Evolutionary conservation across 2,888 invertebrate species (phyloP).

Genomic region (Malacosoma neustria): DNA sequence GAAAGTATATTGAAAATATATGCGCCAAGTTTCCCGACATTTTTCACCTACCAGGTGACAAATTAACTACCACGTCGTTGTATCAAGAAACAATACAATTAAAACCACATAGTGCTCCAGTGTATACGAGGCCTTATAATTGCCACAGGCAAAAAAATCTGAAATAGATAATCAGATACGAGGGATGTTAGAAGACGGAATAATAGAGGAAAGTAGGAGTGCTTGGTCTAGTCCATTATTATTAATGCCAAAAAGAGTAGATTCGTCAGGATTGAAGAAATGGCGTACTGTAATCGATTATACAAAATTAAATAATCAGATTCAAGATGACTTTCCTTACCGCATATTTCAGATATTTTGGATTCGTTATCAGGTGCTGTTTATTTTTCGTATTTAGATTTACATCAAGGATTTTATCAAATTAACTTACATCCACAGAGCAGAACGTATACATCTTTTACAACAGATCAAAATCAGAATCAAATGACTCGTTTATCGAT

Average conservation of each 20-base stretch:
- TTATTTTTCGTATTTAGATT: too few species aligned
- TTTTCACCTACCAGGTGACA: slow-evolving; percentile 4
- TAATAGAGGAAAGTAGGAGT: too few species aligned
- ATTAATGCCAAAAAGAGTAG: slow-evolving; percentile 5
- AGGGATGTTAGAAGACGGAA: too few species aligned
- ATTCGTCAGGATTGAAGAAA: slow-evolving; percentile 2
- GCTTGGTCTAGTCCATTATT: slow-evolving; percentile 1
- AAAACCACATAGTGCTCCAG: too few species aligned
- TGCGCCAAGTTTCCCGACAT: slow-evolving; percentile 5
- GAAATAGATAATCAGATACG: too few species aligned
- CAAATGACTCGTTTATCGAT: slow-evolving; percentile 11
- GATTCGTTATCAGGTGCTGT: not conserved
- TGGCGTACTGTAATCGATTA: slow-evolving; percentile 9
- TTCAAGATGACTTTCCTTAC: slow-evolving; percentile 6
- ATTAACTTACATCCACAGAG: too few species aligned
- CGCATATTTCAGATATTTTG: slow-evolving; percentile 4
- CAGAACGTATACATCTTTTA: too few species aligned
- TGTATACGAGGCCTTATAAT: too few species aligned
- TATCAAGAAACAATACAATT: too few species aligned
- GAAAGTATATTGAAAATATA: slow-evolving; percentile 1
- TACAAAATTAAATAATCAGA: slow-evolving; percentile 8
- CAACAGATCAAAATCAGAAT: too few species aligned
- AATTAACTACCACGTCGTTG: not conserved
- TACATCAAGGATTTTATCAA: too few species aligned
- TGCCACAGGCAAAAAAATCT: too few species aligned